These are phyloP conservation scores for Gryllus longicercus DNA, from an alignment of 2,888 invertebrate species.

Conservation along the genomic window DNA sequence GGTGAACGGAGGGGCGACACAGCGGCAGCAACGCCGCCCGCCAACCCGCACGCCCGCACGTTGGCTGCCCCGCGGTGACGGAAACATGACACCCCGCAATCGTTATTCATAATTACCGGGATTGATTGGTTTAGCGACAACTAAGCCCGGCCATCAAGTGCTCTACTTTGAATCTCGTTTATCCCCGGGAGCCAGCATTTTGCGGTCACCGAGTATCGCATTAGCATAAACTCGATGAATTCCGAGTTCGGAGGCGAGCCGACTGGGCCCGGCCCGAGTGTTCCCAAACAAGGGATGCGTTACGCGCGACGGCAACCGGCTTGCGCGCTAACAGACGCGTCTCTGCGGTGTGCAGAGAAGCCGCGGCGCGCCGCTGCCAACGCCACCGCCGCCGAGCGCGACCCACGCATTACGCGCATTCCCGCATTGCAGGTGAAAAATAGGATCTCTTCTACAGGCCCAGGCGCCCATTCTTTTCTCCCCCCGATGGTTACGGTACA, in stretches of 20 bases:
- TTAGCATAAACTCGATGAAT: slow-evolving; percentile 24
- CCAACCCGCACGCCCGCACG: background rate
- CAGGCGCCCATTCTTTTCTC: too few species aligned
- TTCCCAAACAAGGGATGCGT: background rate
- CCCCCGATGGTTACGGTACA: too few species aligned
- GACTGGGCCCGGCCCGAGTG: background rate
- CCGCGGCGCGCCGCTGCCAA: too few species aligned
- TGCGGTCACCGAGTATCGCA: slow-evolving; percentile 28
- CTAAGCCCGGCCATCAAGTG: slow-evolving; percentile 32
- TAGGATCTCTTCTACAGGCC: too few species aligned
- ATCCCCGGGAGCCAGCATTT: slow-evolving; percentile 22
- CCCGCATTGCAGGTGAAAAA: too few species aligned
- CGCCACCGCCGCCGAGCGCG: too few species aligned
- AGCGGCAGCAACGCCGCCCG: background rate
- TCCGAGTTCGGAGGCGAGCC: background rate
- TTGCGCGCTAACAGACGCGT: background rate
- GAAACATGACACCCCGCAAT: slow-evolving; percentile 30
- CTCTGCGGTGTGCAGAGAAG: background rate
- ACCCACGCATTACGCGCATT: too few species aligned
- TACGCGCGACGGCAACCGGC: background rate
- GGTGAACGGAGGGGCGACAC: too few species aligned
- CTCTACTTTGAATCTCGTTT: slow-evolving; percentile 31
- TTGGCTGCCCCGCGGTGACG: slow-evolving; percentile 28
- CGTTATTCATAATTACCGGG: slow-evolving; percentile 36
- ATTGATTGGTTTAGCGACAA: slow-evolving; percentile 35